phyloP scores from a whole-genome alignment of 2,888 invertebrate species.

The Allacma fusca region DNA sequence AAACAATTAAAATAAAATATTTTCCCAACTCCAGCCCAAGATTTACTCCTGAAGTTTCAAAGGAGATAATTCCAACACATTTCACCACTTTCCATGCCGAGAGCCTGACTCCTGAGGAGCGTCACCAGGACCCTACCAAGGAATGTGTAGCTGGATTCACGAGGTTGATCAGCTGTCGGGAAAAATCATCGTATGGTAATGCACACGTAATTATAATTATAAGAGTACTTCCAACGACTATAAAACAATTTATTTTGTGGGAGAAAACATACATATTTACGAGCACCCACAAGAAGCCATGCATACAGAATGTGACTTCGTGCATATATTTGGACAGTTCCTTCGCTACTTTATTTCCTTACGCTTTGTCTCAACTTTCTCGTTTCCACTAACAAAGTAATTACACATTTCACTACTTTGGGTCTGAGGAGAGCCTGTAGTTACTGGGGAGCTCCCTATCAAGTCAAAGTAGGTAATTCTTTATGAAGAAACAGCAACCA shows the following conservation, averaged over 20 bases:
- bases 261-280: background rate
- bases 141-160: too few relatives aligned
- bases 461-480: background rate
- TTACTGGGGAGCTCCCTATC: background rate
- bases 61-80: background rate
- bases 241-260: too few relatives aligned
- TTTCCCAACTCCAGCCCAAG: background rate
- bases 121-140: too few relatives aligned
- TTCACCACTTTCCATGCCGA: background rate
- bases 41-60: background rate
- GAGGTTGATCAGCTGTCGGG: too few relatives aligned
- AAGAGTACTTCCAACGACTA: too few relatives aligned
- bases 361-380: conserved; percentile 26
- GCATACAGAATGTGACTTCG: too few relatives aligned
- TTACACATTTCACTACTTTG: background rate
- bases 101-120: too few relatives aligned
- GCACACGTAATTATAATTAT: too few relatives aligned
- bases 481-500: background rate
- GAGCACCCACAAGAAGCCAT: background rate
- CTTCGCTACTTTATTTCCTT: background rate
- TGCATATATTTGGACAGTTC: background rate
- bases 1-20: conserved; percentile 35
- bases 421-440: background rate
- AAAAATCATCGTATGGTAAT: too few relatives aligned
- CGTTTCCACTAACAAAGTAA: background rate